A percentile compares a stretch with the other conserved stretches of the same genome.
phyloP scores from a whole-genome alignment of 1,140 invertebrate species.

The Drosophila seguyi region DNA sequence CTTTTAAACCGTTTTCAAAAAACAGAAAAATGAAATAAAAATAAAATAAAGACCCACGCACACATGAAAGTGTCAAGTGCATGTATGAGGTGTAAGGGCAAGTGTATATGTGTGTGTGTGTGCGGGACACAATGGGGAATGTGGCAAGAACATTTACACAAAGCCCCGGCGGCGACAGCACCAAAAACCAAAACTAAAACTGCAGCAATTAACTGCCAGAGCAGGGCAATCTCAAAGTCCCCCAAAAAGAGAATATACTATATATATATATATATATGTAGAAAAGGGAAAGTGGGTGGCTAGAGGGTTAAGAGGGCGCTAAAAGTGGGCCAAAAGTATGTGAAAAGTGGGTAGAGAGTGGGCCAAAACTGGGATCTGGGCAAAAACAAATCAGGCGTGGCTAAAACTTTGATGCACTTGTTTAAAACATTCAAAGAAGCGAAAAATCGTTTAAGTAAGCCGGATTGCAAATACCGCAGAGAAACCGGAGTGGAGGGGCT shows the following conservation, averaged over 20 bases:
- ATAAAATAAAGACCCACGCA: slow-evolving; percentile 2
- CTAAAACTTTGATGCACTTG: slow-evolving; percentile 71
- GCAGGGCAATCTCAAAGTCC: slow-evolving; percentile 10
- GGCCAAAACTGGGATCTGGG: background rate
- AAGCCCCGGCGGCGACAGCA: slow-evolving; percentile 42
- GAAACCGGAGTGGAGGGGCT: background rate
- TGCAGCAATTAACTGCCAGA: slow-evolving; percentile 52
- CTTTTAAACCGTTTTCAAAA: slow-evolving; percentile 17
- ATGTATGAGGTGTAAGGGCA: background rate
- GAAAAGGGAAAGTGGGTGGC: slow-evolving; percentile 6
- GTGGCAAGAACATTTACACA: slow-evolving; percentile 54
- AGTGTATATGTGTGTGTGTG: background rate
- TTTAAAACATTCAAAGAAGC: slow-evolving; percentile 68
- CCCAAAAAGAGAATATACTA: background rate
- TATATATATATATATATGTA: background rate
- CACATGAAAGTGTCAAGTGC: slow-evolving; percentile 31
- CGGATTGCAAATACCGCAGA: slow-evolving; percentile 61
- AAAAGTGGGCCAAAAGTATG: background rate
- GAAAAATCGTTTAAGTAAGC: slow-evolving; percentile 62
- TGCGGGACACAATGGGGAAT: slow-evolving; percentile 37
- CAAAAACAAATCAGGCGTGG: slow-evolving; percentile 59
- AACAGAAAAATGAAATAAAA: background rate
- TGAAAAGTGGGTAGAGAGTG: background rate
- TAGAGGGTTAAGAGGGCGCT: background rate
- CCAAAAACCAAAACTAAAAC: slow-evolving; percentile 49